Percentiles rank a stretch among this genome's conserved stretches.
phyloP scores from a whole-genome alignment of 2,797 vertebrate species.

The Aeoliscus strigatus region DNA sequence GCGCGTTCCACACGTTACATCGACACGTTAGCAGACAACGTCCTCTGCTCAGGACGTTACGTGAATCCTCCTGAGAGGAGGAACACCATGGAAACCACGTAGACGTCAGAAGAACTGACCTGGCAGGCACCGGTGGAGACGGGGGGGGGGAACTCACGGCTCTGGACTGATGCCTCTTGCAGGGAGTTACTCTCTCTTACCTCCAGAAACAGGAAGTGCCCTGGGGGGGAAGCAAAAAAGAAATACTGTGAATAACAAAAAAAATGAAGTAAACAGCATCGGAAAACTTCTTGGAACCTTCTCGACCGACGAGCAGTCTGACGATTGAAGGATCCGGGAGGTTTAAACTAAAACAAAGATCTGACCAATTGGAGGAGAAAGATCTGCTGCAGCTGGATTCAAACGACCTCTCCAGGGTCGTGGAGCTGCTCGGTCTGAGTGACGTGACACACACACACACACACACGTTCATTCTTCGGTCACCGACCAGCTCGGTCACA shows the following conservation, averaged over 20 bases:
- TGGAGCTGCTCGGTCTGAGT: not conserved
- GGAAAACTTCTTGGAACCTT: no score
- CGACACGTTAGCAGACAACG: no score
- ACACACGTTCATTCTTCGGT: constrained; percentile 18
- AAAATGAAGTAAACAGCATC: not conserved
- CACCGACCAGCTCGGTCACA: no score
- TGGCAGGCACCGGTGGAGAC: constrained; percentile 71
- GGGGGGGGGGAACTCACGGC: constrained; percentile 70
- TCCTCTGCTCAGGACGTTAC: no score
- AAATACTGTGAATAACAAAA: constrained; percentile 2
- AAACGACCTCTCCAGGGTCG: constrained; percentile 1
- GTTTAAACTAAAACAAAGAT: not conserved
- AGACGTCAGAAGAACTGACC: constrained; percentile 60
- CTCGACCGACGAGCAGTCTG: no score
- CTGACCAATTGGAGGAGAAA: not conserved
- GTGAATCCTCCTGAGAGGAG: not conserved
- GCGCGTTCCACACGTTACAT: no score
- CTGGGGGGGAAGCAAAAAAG: constrained; percentile 58
- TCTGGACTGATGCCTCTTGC: constrained; percentile 67
- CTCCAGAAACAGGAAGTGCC: constrained; percentile 81
- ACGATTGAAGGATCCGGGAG: no score
- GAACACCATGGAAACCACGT: not conserved
- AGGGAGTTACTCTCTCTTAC: constrained; percentile 58
- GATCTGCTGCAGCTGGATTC: constrained; percentile 10
- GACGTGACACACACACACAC: constrained; percentile 10